Percentiles rank a stretch among this genome's conserved stretches.
These are phyloP conservation scores for Zaprionus gabonicus DNA, from an alignment of 1,140 invertebrate species.

Conservation along the genomic window DNA sequence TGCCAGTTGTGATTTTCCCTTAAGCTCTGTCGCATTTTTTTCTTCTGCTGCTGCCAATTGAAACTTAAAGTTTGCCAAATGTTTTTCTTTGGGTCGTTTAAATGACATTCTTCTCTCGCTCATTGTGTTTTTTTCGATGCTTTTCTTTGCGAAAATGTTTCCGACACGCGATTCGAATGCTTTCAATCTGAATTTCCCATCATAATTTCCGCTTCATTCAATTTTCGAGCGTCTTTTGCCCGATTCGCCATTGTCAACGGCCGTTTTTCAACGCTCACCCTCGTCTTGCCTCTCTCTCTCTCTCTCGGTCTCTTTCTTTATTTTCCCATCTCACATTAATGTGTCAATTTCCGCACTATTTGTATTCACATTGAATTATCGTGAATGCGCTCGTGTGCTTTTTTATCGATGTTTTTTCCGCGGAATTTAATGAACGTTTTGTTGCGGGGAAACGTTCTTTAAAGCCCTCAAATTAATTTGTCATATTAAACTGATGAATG, in stretches of 20 bases:
- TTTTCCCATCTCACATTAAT: constrained; percentile 9
- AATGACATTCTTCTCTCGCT: neutral
- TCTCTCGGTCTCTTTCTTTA: neutral
- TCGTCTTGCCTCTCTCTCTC: neutral
- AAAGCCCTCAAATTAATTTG: constrained; percentile 64
- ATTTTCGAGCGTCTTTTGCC: constrained; percentile 18
- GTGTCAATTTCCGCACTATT: constrained; percentile 11
- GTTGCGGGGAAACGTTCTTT: constrained; percentile 9
- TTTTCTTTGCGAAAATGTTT: neutral
- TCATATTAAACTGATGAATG: constrained; percentile 77
- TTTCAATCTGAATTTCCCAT: constrained; percentile 27
- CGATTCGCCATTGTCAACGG: neutral
- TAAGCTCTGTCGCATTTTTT: constrained; percentile 4
- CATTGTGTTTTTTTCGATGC: neutral
- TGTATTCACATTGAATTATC: constrained; percentile 1
- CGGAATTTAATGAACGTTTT: constrained; percentile 16
- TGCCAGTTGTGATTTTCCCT: constrained; percentile 16
- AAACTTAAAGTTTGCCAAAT: constrained; percentile 18
- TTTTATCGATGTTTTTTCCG: neutral
- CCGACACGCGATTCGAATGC: neutral
- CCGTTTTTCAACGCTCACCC: constrained; percentile 1
- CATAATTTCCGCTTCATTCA: constrained; percentile 36
- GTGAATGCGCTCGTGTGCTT: neutral
- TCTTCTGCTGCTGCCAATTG: neutral
- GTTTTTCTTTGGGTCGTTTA: neutral